These are phyloP conservation scores for Acrobasis consociella DNA, from an alignment of 2,888 invertebrate species.

Conservation along the genomic window DNA sequence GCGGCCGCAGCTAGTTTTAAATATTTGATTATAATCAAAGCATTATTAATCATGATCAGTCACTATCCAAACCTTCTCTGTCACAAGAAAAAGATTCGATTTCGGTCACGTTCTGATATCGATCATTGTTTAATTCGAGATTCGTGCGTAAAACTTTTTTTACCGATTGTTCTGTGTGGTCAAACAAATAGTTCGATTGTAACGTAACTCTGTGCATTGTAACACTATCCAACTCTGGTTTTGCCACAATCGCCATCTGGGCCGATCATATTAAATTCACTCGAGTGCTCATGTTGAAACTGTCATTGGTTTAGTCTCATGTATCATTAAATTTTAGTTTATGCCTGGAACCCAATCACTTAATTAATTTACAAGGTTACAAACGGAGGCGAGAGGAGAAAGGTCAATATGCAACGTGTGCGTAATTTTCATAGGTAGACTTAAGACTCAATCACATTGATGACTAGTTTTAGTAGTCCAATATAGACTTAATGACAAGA, in stretches of 20 bases:
- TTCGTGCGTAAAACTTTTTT: slow-evolving; percentile 49
- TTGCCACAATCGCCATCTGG: slow-evolving; percentile 14
- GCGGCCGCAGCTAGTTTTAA: no score
- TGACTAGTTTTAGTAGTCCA: no score
- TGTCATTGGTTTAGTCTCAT: slow-evolving; percentile 5
- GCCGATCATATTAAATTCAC: slow-evolving; percentile 11
- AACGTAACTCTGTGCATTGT: slow-evolving; percentile 15
- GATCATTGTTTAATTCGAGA: slow-evolving; percentile 39
- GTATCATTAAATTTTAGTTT: neutral
- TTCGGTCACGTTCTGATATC: slow-evolving; percentile 47
- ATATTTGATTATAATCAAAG: neutral
- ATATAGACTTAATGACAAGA: no score
- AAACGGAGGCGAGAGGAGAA: no score
- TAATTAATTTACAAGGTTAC: no score
- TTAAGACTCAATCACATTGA: no score
- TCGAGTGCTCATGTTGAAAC: slow-evolving; percentile 2
- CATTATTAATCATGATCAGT: slow-evolving; percentile 14
- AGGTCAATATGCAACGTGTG: no score
- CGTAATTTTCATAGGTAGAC: no score
- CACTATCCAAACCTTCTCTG: slow-evolving; percentile 35
- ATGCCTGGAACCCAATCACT: neutral
- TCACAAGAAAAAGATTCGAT: slow-evolving; percentile 37
- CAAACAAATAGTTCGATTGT: slow-evolving; percentile 20
- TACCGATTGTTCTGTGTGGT: slow-evolving; percentile 31
- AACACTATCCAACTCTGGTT: slow-evolving; percentile 15